Conservation (phyloP, 2,888 invertebrate genomes). For the Drosophila testacea region DNA sequence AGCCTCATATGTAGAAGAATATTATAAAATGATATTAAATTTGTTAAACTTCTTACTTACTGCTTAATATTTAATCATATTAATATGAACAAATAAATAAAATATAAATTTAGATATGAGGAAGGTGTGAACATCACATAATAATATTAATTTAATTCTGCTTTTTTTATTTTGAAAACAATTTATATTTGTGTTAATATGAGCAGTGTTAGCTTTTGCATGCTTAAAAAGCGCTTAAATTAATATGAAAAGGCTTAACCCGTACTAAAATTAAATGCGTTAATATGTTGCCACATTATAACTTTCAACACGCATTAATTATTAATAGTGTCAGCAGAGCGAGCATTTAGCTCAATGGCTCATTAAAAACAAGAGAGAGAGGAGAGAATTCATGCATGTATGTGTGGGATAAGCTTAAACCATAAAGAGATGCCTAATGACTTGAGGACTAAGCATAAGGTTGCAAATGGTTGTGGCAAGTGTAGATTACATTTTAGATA, state of each 20-base stretch:
- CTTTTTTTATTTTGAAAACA: neutral
- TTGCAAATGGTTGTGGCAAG: conserved; percentile 14
- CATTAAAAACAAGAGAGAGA: conserved; percentile 40
- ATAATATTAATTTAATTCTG: neutral
- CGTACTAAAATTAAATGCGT: conserved; percentile 52
- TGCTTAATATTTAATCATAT: neutral
- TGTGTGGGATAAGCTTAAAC: conserved; percentile 9
- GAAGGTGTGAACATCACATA: neutral
- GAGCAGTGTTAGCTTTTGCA: conserved; percentile 1
- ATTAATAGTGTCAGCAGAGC: conserved; percentile 57
- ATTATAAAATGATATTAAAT: too few relatives aligned
- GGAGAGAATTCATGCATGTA: neutral
- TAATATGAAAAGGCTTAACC: conserved; percentile 24
- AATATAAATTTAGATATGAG: neutral
- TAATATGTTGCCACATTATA: conserved; percentile 63
- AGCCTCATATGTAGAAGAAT: neutral
- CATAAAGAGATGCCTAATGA: conserved; percentile 16
- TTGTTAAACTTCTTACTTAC: too few relatives aligned
- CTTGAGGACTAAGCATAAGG: conserved; percentile 7
- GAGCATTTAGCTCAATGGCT: conserved; percentile 55
- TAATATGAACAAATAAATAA: neutral
- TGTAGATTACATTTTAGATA: conserved; percentile 15
- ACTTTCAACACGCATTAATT: conserved; percentile 59
- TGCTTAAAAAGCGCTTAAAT: conserved; percentile 20
- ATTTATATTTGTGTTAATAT: conserved; percentile 5